phyloP scores from a whole-genome alignment of 1,140 invertebrate genomes.

The Heliothis subflexa region DNA sequence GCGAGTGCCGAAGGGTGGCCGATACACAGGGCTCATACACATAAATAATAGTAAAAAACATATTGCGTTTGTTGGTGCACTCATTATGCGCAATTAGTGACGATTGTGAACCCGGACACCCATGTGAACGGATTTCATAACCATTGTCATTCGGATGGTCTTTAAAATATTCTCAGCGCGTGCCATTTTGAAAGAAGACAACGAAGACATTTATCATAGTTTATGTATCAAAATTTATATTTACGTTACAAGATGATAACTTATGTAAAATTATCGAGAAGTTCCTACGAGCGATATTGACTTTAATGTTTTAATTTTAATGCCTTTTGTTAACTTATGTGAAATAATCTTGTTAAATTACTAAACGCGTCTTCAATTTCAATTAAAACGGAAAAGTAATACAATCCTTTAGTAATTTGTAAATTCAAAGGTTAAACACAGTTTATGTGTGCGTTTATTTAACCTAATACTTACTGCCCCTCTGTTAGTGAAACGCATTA shows the following conservation, averaged over 20 bases:
- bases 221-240: background rate
- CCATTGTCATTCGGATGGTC: constrained; percentile 56
- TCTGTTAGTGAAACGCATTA: constrained; percentile 75
- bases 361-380: background rate
- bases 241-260: background rate
- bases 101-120: constrained; percentile 79
- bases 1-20: constrained; percentile 71
- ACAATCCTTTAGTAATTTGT: constrained; percentile 70
- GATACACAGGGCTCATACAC: constrained; percentile 69
- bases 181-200: constrained; percentile 52
- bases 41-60: constrained; percentile 84
- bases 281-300: no score
- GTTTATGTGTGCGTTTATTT: constrained; percentile 77
- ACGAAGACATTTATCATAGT: constrained; percentile 10
- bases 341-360: no score
- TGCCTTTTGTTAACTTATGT: no score
- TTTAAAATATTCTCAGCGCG: constrained; percentile 56
- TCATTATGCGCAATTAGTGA: constrained; percentile 86
- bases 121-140: constrained; percentile 78
- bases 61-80: constrained; percentile 79
- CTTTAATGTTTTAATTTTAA: no score
- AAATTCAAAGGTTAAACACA: constrained; percentile 69
- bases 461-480: constrained; percentile 74
- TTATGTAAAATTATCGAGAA: background rate
- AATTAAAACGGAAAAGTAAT: constrained; percentile 5